Percentiles rank a stretch among this genome's conserved stretches.
Conservation (phyloP, 2,113 vertebrate species). For the Protomyctophum bolini region DNA sequence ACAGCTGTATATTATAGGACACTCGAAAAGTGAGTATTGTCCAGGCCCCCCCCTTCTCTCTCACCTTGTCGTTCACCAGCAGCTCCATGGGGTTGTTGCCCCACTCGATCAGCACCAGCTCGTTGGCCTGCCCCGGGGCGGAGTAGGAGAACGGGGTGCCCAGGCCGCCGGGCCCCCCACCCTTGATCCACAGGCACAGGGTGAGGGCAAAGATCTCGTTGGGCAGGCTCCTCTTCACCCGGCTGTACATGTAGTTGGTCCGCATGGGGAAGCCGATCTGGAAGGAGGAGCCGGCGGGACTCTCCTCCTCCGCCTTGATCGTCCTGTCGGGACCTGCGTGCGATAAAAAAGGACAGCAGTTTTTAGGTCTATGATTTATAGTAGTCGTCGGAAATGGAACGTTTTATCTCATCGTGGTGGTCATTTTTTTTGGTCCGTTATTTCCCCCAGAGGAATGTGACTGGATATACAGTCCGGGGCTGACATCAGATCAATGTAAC, state of each 20-base stretch:
- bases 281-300: constrained; percentile 66
- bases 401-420: too few relatives aligned
- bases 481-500: too few relatives aligned
- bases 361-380: too few relatives aligned
- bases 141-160: constrained; percentile 84
- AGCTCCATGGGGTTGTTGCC: constrained; percentile 80
- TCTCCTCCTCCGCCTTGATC: constrained; percentile 47
- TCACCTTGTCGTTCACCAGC: constrained; percentile 80
- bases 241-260: constrained; percentile 81
- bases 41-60: background rate
- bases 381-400: too few relatives aligned
- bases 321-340: constrained; percentile 63
- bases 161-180: constrained; percentile 60
- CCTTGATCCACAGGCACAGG: constrained; percentile 80
- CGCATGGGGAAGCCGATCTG: constrained; percentile 82
- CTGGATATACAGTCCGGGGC: too few relatives aligned
- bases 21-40: too few relatives aligned
- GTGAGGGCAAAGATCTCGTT: constrained; percentile 82
- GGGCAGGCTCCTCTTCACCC: constrained; percentile 74
- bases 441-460: too few relatives aligned
- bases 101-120: constrained; percentile 84
- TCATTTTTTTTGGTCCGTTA: too few relatives aligned
- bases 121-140: constrained; percentile 79
- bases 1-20: too few relatives aligned
- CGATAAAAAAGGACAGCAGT: background rate